Evolutionary conservation across 1,140 invertebrate species (phyloP), one percentile per base, ranked within the genome.

Genomic region (Drosophila ananassae): DNA sequence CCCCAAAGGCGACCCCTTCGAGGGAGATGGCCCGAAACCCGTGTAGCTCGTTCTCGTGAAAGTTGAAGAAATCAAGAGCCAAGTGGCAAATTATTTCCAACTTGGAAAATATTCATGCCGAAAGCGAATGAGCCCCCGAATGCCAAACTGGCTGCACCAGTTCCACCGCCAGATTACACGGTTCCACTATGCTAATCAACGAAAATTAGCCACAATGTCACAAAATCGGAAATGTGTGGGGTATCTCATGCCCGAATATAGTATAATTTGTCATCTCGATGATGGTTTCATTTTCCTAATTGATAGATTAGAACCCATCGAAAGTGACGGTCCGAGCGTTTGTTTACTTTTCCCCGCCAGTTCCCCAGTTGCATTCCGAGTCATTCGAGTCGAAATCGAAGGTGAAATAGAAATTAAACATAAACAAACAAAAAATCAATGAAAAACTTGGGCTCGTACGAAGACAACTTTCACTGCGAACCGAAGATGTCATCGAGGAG

Each of bases 21-120:
- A 44, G 41, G 13, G 17, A 44, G 41, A 47, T 47, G 17, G 28
- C 56, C 37, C 7, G 46, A 60, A 80, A 75, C 81, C 68, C 44
- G 81, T 87, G 73, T 71, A 64, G 77, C 82, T 62, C 54, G 77
- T 85, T 85, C 82, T 85, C 60, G 81, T 85, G 81, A 85, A 85
- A 85, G 81, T 85, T 67, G 47, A 73, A 54, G 52, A 73, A 77
- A 61, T 54, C 48, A 67, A 67, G 57, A 53, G 50, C 60, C n/a
- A 73, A 72, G 22, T 57, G 17, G 10, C 55, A 53, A 48, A 62
- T 41, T 71, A 66, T 68, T 66, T 67, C 57, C 7, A n/a, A 69
- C 13, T 51, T 41, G 21, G 10, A 32, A 41, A 55, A 59, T 68
- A 64, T 37, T 53, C 32, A 58, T 46, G 50, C 69, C 66, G 72